Evolutionary conservation across 1,140 invertebrate genomes (phyloP), one percentile per base, ranked within the genome.

Genomic region (Eufriesea mexicana): DNA sequence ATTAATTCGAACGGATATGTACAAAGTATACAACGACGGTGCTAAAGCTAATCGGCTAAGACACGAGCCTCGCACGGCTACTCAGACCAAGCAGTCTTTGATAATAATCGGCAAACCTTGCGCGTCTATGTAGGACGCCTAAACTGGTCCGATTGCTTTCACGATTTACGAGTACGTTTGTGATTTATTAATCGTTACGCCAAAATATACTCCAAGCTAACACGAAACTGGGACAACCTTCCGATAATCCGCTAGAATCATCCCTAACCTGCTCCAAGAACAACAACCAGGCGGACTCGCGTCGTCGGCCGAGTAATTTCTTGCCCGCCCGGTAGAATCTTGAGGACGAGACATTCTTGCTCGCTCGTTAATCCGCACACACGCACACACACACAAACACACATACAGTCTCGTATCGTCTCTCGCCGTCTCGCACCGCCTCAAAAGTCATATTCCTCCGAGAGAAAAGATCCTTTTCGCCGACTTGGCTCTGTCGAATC

Each of bases 121-220:
- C 55, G 35, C 10, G 45, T 61, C 59, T 74, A 73, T 68, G 47
- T 83, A 83, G 64, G 35, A 54, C 47, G 55, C 25, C 18, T 64
- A 47, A 66, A 42, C 61, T 81, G 70, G 51, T 54, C 64, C 72
- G 54, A 57, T 75, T 76, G 47, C 79, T 76, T 76, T 67, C 54
- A 59, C 79, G 68, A 77, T 82, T 82, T 76, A 82, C 74, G 74
- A 51, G 54, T 35, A 14, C 23, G 74, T 51, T 12, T 23, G 16
- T 70, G 59, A 78, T 83, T 77, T 78, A 83, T 82, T 75, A 71
- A 51, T 70, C 55, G 23, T 25, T 42, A 18, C 5, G 45, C 73
- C 61, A 57, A 76, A 81, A 81, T 81, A 81, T 49, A 59, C 72
- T n/a, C 7, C 10, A 20, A 72, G 55, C 57, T 28, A 72, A 42